Evolutionary conservation across 2,888 invertebrate species (phyloP), one percentile per base, ranked within the genome.

Genomic region (Oxyscelio sp.): DNA sequence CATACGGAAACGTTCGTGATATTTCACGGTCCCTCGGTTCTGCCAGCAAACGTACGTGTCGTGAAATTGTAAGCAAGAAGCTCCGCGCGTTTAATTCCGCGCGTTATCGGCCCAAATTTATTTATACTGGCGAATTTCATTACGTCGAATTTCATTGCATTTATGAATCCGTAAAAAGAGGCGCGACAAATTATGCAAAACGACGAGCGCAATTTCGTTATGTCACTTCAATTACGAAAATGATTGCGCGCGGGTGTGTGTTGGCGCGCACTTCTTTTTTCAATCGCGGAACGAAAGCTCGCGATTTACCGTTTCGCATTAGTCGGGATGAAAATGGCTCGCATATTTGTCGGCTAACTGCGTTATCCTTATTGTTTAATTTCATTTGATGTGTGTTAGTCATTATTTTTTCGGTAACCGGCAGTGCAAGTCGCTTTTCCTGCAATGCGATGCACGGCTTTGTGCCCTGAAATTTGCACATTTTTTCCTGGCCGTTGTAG

Each of bases 171-270:
- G 34, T 48, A 50, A 59, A 59, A 43, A 65, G 45, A 65, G 34
- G n/a, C 31, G 34, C 65, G 34, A 13, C 56, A 19, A 68, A 68
- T 68, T 68, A 68, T 68, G 66, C 66, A 66, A 52, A 66, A 38
- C 52, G 40, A 22, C 15, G 34, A n/a, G 21, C 38, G 11, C 40
- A 66, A 66, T 66, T 66, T 38, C 66, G 66, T 66, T 66, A 66
- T 38, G 66, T 24, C 38, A 40, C 31, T 66, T 52, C 66, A 66
- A 66, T 66, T 66, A 52, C 63, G 63, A 31, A 13, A 45, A 63
- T 63, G 38, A 66, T 66, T 34, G 19, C 31, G 45, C 27, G 61
- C 17, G 40, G 4, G 19, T 48, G 63, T 17, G 48, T 9, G 13
- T 19, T n/a, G n/a, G n/a, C n/a, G n/a, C 2, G 34, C 9, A n/a